Evolutionary conservation across 1,140 invertebrate genomes (phyloP).

Genomic region (Ectropis grisescens): DNA sequence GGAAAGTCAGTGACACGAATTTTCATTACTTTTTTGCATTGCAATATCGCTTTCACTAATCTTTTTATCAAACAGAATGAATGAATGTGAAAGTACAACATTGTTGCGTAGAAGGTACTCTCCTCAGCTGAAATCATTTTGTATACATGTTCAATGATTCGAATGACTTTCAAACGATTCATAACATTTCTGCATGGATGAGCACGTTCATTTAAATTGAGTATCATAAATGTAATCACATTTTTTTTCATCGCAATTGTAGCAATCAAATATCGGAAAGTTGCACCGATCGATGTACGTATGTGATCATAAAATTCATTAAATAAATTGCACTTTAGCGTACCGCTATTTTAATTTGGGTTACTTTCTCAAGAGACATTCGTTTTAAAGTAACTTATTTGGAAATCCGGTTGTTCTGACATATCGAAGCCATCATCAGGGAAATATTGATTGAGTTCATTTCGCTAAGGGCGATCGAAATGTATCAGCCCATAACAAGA

Average conservation of each 20-base stretch:
- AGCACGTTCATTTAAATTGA: conserved; percentile 32
- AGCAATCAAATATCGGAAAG: conserved; percentile 23
- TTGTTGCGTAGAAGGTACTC: conserved; percentile 31
- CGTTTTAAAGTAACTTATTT: conserved; percentile 7
- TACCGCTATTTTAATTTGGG: conserved; percentile 26
- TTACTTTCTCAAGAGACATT: conserved; percentile 26
- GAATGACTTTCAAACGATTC: conserved; percentile 36
- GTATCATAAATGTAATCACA: conserved; percentile 14
- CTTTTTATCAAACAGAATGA: conserved; percentile 50
- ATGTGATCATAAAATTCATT: conserved; percentile 7
- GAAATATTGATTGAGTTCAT: no score
- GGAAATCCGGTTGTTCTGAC: background rate
- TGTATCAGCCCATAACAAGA: no score
- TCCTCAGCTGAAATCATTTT: conserved; percentile 37
- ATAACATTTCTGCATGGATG: conserved; percentile 27
- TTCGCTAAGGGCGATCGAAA: no score
- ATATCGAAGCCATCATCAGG: conserved; percentile 1
- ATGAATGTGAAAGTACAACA: conserved; percentile 59
- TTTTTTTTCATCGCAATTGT: conserved; percentile 12
- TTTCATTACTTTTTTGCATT: conserved; percentile 56
- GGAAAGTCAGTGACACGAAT: conserved; percentile 56
- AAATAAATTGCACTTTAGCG: conserved; percentile 21
- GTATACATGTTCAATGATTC: conserved; percentile 44
- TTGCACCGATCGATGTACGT: conserved; percentile 3
- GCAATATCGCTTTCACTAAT: conserved; percentile 60